Evolutionary conservation across 2,888 invertebrate genomes (phyloP), one percentile per base, ranked within the genome.

Genomic region (Dolomedes plantarius): DNA sequence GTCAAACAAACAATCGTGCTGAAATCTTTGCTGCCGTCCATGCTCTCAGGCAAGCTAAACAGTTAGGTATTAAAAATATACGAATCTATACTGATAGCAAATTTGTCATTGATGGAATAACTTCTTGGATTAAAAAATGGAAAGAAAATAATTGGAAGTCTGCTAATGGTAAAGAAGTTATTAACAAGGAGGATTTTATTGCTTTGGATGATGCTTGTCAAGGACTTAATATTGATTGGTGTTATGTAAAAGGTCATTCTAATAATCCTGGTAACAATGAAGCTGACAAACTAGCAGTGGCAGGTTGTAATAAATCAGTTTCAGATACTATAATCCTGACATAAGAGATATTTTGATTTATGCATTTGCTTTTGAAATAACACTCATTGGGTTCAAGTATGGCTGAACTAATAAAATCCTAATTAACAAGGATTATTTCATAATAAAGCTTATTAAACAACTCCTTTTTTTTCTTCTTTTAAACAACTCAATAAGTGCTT

Each of bases 1-100:
- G 95, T 85, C 95, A 96, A 7, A 99, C 99, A 0, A 99, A 99
- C 91, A 99, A 99, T 91, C 95, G 95, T 90, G 99, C 98, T 6
- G 99, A 99, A 92, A 98, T 99, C 87, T 95, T 97, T 92, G 99
- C 90, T 31, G 90, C 89, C 77, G 92, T 72, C 91, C 89, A 90
- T 87, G 93, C 93, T 0, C 88, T 93, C 7, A 92, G 93, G 89
- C 92, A 94, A 88, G 97, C 97, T 0, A 92, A 93, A 79, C 91
- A 93, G 19, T 93, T 92, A 74, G 93, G 94, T 89, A 90, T 92
- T 62, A 89, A 87, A 16, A 95, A 95, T 89, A 91, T 98, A 0
- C 93, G 94, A 79, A 93, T 99, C 2, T 94, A 95, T 89, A 98
- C 98, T 16, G 99, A 99, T 92, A 98, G 98, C 0, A 92, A 96